Evolutionary conservation across 2,888 invertebrate genomes (phyloP).

Genomic region (Amphipyra tragopoginis): DNA sequence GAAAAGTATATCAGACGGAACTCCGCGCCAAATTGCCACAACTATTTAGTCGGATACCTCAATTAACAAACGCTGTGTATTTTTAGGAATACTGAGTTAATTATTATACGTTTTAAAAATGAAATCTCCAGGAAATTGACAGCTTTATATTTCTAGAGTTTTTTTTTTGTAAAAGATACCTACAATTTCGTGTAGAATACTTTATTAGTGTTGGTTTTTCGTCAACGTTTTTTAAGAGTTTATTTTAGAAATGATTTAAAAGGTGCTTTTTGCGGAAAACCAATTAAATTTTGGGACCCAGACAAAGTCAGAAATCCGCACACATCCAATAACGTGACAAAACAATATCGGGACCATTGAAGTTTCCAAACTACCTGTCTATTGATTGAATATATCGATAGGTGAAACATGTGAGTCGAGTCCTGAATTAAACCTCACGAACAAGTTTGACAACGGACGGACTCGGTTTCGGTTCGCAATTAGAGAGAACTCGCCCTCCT

Average conservation of each 20-base stretch:
- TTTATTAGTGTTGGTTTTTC: neutral
- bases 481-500: slow-evolving; percentile 80
- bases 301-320: neutral
- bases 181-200: neutral
- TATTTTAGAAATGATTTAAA: no score
- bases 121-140: neutral
- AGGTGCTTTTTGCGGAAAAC: neutral
- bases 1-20: slow-evolving; percentile 67
- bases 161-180: neutral
- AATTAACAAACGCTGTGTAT: slow-evolving; percentile 44
- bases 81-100: slow-evolving; percentile 19
- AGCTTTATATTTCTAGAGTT: neutral
- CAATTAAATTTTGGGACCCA: neutral
- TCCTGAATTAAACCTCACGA: slow-evolving; percentile 67
- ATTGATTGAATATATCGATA: slow-evolving; percentile 50
- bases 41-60: slow-evolving; percentile 45
- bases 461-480: slow-evolving; percentile 80
- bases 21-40: slow-evolving; percentile 60
- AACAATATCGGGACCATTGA: slow-evolving; percentile 2
- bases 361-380: slow-evolving; percentile 25
- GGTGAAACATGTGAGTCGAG: slow-evolving; percentile 64
- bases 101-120: slow-evolving; percentile 9
- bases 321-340: neutral
- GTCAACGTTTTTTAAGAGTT: neutral
- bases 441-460: slow-evolving; percentile 80